phyloP scores from a whole-genome alignment of 2,113 vertebrate species.

The Hymenochirus boettgeri region DNA sequence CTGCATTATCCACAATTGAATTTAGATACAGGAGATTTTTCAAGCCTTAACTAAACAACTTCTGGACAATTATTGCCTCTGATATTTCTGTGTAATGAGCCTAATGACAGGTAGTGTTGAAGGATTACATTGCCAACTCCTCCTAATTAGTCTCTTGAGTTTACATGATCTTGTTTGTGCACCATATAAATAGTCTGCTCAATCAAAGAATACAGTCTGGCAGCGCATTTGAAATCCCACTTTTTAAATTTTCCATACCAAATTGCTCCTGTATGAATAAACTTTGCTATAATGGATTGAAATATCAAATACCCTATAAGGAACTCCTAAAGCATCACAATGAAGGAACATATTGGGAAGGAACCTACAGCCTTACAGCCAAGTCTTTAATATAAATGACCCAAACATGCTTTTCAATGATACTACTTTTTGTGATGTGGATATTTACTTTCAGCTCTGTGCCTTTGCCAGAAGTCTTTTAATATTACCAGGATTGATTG shows the following conservation, averaged over 20 bases:
- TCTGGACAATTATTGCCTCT: slow-evolving; percentile 21
- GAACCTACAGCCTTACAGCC: no score
- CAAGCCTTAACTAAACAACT: neutral
- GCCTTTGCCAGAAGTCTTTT: slow-evolving; percentile 24
- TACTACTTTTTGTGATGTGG: slow-evolving; percentile 18
- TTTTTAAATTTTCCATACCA: no score
- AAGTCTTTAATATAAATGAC: slow-evolving; percentile 4
- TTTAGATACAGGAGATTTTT: neutral
- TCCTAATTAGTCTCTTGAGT: slow-evolving; percentile 31
- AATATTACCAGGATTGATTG: slow-evolving; percentile 24
- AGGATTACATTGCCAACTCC: slow-evolving; percentile 19
- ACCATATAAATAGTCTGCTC: slow-evolving; percentile 13
- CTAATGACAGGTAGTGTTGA: slow-evolving; percentile 27
- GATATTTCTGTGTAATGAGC: slow-evolving; percentile 27
- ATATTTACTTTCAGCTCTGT: slow-evolving; percentile 32
- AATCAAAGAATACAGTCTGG: neutral
- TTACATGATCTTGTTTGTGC: slow-evolving; percentile 7
- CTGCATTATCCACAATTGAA: slow-evolving; percentile 6
- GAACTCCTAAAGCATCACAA: slow-evolving; percentile 52
- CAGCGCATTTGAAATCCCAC: neutral
- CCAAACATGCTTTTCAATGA: slow-evolving; percentile 16
- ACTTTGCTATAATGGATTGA: slow-evolving; percentile 5
- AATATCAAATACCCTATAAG: neutral
- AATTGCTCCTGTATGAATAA: no score
- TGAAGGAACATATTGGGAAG: slow-evolving; percentile 49